Percentiles rank a stretch among this genome's conserved stretches.
These are phyloP conservation scores for Megalops cyprinoides DNA, from an alignment of 2,797 vertebrate species.

Conservation along the genomic window DNA sequence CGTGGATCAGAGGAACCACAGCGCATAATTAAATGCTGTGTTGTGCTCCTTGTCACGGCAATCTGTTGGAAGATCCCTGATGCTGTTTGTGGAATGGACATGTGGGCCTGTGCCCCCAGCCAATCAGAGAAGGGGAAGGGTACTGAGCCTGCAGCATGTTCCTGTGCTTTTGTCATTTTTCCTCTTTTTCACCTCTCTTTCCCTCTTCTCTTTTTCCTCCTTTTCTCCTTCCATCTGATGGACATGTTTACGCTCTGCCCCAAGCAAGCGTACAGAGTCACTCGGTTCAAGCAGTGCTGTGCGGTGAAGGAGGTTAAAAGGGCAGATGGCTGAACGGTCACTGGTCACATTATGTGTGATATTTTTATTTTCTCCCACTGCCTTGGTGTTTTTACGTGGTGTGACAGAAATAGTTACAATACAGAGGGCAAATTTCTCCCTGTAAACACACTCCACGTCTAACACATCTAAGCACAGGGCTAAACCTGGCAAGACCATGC, in stretches of 20 bases:
- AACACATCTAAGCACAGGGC: not conserved
- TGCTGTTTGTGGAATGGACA: not conserved
- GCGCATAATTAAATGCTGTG: not conserved
- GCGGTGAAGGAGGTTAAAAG: not conserved
- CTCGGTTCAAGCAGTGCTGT: not conserved
- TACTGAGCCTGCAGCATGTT: not conserved
- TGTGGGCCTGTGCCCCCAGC: not conserved
- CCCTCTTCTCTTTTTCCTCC: not conserved
- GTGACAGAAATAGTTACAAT: not conserved
- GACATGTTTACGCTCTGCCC: not conserved
- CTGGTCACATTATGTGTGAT: not conserved
- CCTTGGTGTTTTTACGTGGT: not conserved
- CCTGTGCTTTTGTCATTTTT: not conserved
- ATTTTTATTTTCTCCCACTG: not conserved
- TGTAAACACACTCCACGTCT: no score
- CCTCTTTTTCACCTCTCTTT: not conserved
- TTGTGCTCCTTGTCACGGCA: not conserved
- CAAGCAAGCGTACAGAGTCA: no score
- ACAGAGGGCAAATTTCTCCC: not conserved
- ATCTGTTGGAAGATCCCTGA: not conserved
- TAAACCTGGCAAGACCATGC: not conserved
- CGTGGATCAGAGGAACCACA: not conserved
- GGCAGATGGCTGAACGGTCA: not conserved
- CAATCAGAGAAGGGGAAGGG: not conserved
- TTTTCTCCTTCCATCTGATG: not conserved